phyloP scores from a whole-genome alignment of 2,113 vertebrate genomes.

The Dipodomys ordii region DNA sequence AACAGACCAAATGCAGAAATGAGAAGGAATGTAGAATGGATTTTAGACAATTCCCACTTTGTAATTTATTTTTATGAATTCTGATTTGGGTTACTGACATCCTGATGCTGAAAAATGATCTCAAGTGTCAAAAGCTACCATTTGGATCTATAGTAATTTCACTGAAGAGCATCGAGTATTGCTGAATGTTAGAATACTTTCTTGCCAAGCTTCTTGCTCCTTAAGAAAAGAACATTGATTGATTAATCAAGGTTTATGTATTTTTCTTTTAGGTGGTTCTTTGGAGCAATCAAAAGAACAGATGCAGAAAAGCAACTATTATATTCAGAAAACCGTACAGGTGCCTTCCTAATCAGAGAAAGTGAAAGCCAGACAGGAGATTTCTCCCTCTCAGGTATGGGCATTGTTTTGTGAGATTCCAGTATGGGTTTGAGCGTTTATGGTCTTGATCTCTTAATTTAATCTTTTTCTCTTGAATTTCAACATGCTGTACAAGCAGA shows the following conservation, averaged over 20 bases:
- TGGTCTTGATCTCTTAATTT: not conserved
- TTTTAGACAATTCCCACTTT: not conserved
- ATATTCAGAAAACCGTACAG: slow-evolving; percentile 86
- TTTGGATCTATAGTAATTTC: not conserved
- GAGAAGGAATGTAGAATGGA: not conserved
- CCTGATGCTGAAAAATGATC: slow-evolving; percentile 18
- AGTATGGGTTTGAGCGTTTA: not conserved
- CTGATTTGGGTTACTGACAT: not conserved
- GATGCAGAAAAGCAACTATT: slow-evolving; percentile 94
- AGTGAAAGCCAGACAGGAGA: slow-evolving; percentile 93
- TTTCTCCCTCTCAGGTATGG: slow-evolving; percentile 94
- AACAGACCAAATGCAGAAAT: not conserved
- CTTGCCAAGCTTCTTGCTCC: slow-evolving; percentile 5
- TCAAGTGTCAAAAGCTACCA: not conserved
- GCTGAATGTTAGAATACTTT: slow-evolving; percentile 15
- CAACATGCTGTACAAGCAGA: no score
- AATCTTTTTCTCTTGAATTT: no score
- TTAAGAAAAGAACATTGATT: slow-evolving; percentile 15
- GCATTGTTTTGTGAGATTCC: not conserved
- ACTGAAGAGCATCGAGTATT: not conserved
- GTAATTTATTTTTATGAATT: not conserved
- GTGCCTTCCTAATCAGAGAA: slow-evolving; percentile 94
- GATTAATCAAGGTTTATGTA: slow-evolving; percentile 45
- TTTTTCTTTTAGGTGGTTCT: slow-evolving; percentile 93
- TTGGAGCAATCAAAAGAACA: slow-evolving; percentile 91